phyloP scores from a whole-genome alignment of 2,113 vertebrate genomes.

The Psettodes erumei region DNA sequence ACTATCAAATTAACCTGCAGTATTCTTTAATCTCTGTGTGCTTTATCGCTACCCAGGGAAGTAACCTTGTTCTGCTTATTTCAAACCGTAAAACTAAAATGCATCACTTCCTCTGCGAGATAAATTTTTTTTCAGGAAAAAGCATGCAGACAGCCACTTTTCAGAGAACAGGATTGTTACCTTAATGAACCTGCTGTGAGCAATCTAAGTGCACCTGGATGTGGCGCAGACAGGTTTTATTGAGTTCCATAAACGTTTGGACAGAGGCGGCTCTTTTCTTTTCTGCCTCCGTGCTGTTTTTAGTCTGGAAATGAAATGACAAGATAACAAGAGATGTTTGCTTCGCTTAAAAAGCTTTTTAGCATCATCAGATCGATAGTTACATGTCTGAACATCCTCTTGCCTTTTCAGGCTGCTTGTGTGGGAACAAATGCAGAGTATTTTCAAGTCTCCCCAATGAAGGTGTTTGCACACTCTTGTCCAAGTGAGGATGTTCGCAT shows the following conservation, averaged over 20 bases:
- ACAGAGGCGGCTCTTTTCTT: constrained; percentile 10
- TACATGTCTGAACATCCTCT: constrained; percentile 17
- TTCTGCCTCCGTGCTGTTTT: background rate
- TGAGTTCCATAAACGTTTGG: constrained; percentile 43
- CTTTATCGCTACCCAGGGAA: background rate
- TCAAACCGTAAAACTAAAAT: background rate
- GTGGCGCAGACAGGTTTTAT: constrained; percentile 30
- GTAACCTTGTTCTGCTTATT: background rate
- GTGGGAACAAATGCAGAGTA: background rate
- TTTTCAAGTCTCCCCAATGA: constrained; percentile 9
- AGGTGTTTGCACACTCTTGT: background rate
- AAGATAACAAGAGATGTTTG: constrained; percentile 25
- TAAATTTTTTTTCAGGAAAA: background rate
- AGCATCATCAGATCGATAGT: constrained; percentile 10
- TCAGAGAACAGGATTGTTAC: constrained; percentile 7
- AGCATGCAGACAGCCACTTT: background rate
- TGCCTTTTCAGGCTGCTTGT: background rate
- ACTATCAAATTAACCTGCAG: background rate
- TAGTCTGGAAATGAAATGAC: constrained; percentile 32
- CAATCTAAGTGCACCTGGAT: constrained; percentile 20
- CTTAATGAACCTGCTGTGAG: constrained; percentile 49
- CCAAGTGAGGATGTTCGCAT: constrained; percentile 15
- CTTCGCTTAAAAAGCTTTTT: constrained; percentile 19
- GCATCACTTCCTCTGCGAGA: background rate
- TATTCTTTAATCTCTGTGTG: background rate